Conservation (phyloP, 2,113 vertebrate species). For the Columba janthina region DNA sequence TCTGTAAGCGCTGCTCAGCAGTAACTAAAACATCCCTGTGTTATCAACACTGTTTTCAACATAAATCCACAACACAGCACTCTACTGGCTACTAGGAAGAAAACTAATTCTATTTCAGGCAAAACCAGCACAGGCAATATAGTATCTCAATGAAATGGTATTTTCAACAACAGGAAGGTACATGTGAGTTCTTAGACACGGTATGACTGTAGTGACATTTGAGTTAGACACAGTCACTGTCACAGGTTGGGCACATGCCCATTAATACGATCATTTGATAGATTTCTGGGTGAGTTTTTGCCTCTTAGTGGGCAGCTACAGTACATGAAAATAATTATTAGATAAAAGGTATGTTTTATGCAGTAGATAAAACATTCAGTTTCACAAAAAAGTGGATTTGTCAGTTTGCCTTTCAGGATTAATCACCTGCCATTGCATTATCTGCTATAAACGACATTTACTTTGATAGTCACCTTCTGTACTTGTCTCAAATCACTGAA, state of each 20-base stretch:
- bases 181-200: accelerated
- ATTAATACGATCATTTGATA: neutral
- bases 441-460: neutral
- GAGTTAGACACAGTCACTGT: neutral
- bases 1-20: too few species aligned
- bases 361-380: neutral
- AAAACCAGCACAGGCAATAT: too few species aligned
- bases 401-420: neutral
- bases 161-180: neutral
- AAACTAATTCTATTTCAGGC: too few species aligned
- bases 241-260: accelerated
- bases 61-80: too few species aligned
- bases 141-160: neutral
- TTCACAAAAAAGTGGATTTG: neutral
- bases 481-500: neutral
- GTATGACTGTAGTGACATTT: neutral
- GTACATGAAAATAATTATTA: neutral
- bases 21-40: too few species aligned
- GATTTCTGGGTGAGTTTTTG: neutral
- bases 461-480: neutral
- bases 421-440: neutral
- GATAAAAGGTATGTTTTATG: neutral
- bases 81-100: too few species aligned
- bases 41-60: too few species aligned
- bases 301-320: neutral